phyloP scores from a whole-genome alignment of 1,140 invertebrate genomes.

The Zaprionus kolodkinae region DNA sequence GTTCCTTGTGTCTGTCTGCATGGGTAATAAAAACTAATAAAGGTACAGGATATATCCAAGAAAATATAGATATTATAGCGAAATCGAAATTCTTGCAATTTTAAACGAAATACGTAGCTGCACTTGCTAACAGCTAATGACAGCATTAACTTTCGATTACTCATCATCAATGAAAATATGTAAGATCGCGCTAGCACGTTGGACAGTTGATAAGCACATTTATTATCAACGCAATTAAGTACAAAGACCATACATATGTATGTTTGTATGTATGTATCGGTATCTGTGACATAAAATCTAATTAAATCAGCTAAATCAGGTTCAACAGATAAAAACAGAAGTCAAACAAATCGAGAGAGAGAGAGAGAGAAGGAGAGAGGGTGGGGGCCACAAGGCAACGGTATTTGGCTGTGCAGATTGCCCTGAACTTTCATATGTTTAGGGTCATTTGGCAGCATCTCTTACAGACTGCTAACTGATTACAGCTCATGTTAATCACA shows the following conservation, averaged over 20 bases:
- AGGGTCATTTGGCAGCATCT: conserved; percentile 43
- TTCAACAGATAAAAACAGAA: conserved; percentile 34
- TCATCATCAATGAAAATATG: conserved; percentile 39
- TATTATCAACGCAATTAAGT: conserved; percentile 41
- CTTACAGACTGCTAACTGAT: conserved; percentile 28
- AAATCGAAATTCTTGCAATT: conserved; percentile 7
- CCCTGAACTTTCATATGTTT: conserved; percentile 32
- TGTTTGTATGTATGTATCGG: neutral
- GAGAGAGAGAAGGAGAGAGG: neutral
- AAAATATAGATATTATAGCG: neutral
- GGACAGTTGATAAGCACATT: conserved; percentile 34
- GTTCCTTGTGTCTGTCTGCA: neutral
- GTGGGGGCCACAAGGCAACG: neutral
- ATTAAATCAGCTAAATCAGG: conserved; percentile 39
- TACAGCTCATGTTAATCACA: conserved; percentile 33
- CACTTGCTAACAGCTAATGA: conserved; percentile 15
- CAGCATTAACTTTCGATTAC: conserved; percentile 34
- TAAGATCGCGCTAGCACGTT: conserved; percentile 22
- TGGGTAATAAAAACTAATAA: neutral
- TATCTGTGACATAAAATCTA: conserved; percentile 37
- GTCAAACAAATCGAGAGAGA: neutral
- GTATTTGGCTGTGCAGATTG: conserved; percentile 24
- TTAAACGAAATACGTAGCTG: conserved; percentile 37
- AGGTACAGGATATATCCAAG: neutral
- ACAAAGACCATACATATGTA: conserved; percentile 16